These are phyloP conservation scores for Promerops cafer DNA, from an alignment of 2,113 vertebrate species.

Conservation along the genomic window DNA sequence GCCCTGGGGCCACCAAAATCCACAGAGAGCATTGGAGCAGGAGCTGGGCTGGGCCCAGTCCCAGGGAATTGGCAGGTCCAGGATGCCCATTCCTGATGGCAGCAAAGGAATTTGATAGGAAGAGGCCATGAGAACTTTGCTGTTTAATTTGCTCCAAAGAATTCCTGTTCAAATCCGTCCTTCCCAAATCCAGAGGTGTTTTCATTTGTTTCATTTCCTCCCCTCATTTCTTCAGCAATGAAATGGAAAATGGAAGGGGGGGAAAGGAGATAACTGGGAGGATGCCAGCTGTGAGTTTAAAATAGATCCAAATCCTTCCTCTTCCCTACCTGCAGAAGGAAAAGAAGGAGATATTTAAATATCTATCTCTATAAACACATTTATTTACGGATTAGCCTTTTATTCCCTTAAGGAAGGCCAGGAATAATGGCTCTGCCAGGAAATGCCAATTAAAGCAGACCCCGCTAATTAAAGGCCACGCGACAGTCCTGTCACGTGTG, in stretches of 20 bases:
- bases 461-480: neutral
- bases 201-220: neutral
- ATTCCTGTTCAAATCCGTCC: neutral
- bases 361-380: neutral
- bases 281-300: conserved; percentile 3
- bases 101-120: neutral
- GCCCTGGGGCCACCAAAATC: neutral
- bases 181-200: neutral
- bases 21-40: neutral
- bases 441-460: neutral
- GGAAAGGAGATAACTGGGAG: neutral
- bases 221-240: neutral
- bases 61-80: neutral
- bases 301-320: conserved; percentile 22
- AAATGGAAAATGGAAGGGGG: neutral
- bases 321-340: conserved; percentile 3
- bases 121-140: neutral
- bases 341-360: neutral
- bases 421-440: neutral
- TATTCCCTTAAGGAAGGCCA: neutral
- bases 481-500: fast-evolving
- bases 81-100: fast-evolving
- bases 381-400: neutral
- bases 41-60: neutral
- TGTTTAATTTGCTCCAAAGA: neutral